Conservation (phyloP, 2,113 vertebrate species). For the Ptyas mucosa region DNA sequence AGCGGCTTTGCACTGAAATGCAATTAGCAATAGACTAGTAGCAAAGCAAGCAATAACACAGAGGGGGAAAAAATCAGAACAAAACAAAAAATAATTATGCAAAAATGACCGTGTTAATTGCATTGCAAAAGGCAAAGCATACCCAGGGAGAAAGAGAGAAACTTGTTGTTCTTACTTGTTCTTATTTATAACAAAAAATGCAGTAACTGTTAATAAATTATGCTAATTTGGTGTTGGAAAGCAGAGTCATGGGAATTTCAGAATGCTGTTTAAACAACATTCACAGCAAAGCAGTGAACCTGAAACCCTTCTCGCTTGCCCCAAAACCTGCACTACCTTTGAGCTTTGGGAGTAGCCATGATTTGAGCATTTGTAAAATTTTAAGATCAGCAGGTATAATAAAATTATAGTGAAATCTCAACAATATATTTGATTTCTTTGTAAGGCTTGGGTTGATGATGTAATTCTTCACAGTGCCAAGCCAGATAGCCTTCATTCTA, state of each 20-base stretch:
- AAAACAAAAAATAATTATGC: background rate
- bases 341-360: background rate
- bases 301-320: background rate
- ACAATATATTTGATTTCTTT: conserved; percentile 7
- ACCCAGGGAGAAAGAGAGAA: background rate
- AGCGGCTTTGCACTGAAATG: background rate
- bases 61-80: background rate
- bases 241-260: background rate
- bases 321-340: fast-evolving
- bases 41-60: background rate
- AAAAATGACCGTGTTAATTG: background rate
- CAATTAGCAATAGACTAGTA: background rate
- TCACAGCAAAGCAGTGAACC: background rate
- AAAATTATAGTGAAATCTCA: background rate
- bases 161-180: conserved; percentile 19
- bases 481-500: background rate
- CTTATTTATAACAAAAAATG: background rate
- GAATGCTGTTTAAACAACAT: background rate
- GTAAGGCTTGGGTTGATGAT: background rate
- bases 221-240: conserved; percentile 27
- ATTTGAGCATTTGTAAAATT: background rate
- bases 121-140: background rate
- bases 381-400: conserved; percentile 6
- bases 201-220: conserved; percentile 27
- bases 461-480: background rate